Base-by-base conservation (phyloP, 2,113 vertebrate genomes). In the Pterocles gutturalis region DNA sequence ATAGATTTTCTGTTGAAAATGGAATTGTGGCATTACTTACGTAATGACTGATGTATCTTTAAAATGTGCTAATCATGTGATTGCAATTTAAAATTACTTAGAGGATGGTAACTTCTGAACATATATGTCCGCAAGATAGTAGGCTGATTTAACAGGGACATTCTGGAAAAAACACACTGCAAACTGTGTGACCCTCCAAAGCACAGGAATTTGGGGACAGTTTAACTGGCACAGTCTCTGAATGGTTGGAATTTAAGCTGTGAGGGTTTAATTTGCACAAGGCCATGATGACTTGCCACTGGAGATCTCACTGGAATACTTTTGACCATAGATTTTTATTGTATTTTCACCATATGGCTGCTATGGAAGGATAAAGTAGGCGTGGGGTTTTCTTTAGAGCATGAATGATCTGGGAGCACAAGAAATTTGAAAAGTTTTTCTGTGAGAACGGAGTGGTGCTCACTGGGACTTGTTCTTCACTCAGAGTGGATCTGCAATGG, bases 81-180 rank as follows among this genome's bases (percentile, higher is more conserved):
- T 62, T 71, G 34, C 57, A 65, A 70, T 79, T 87, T 83, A 29
- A 69, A 93, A 38, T 13, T 65, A 66, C 61, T 73, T 83, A 65
- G 33, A 70, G 17, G 5, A 48, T 82, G 26, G 34, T 67, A 33
- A 36, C 36, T 84, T 94, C 36, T 62, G 61, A 82, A 71, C 2
- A 2, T 66, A 51, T 70, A 54, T 65, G 53, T n/a, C 31, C 4
- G 3, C 13, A 90, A 84, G 89, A 75, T 7, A 78, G 29, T 22
- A 64, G 46, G 20, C 26, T 92, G 45, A 51, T 86, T 46, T 72
- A 80, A 46, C 1, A 3, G 26, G 22, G 33, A 5, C 33, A 8
- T 45, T 90, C 25, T 72, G 61, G 34, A 61, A 84, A 72, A 83
- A 75, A 33, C 0, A 0, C 41, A 28, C 12, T 87, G 31, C n/a